Evolutionary conservation across 2,888 invertebrate genomes (phyloP).

Genomic region (Tortricodes alternella): DNA sequence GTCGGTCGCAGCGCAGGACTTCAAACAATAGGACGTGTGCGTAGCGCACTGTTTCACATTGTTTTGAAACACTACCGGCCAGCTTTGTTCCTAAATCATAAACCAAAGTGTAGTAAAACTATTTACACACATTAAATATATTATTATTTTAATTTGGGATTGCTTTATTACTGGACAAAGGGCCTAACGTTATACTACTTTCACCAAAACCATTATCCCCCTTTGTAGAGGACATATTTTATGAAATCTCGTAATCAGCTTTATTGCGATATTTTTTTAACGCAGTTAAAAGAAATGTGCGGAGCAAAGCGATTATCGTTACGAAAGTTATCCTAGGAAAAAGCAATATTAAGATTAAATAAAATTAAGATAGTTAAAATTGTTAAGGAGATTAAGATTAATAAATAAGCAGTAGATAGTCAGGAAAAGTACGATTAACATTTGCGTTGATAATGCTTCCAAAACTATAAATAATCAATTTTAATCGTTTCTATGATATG

Average conservation of each 20-base stretch:
- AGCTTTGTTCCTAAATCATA: constrained; percentile 59
- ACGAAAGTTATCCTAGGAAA: no score
- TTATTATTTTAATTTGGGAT: background rate
- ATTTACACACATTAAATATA: constrained; percentile 4
- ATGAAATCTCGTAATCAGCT: no score
- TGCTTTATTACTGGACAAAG: background rate
- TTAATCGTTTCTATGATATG: constrained; percentile 6
- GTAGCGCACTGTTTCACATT: constrained; percentile 49
- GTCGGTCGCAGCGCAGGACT: constrained; percentile 23
- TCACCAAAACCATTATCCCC: no score
- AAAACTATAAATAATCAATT: constrained; percentile 1
- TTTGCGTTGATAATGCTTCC: background rate
- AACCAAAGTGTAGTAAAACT: constrained; percentile 34
- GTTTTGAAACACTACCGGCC: constrained; percentile 53
- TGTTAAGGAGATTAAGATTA: constrained; percentile 14
- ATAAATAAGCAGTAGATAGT: constrained; percentile 5
- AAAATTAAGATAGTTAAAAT: constrained; percentile 10
- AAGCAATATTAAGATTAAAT: background rate
- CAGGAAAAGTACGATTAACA: constrained; percentile 7
- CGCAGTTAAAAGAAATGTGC: no score
- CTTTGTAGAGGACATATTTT: no score
- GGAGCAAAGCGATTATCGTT: no score
- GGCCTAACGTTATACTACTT: no score
- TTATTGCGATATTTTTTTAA: no score
- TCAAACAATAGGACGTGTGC: constrained; percentile 40